Evolutionary conservation across 2,113 vertebrate genomes (phyloP), one percentile per base, ranked within the genome.

Genomic region (Tricholaema leucomelas): DNA sequence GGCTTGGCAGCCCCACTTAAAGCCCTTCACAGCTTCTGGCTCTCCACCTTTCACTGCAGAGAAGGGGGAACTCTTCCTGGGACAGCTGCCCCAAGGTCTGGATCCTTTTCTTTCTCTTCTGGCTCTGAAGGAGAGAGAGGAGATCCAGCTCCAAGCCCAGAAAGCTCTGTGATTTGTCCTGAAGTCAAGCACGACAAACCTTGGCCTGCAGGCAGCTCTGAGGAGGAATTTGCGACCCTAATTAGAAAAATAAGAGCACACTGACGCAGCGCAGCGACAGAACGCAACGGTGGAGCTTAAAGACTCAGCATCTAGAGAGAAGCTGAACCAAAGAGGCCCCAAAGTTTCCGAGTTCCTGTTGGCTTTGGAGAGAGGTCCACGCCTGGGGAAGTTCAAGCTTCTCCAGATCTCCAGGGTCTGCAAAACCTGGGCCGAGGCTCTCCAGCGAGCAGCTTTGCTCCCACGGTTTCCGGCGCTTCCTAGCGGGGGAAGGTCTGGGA

Each of bases 331-430:
- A 90, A 90, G 78, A 95, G 93, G 84, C 87, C 81, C 42, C 81
- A 74, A 92, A 87, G 64, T 88, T 96, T 91, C 92, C 10, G 1
- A 88, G 67, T 80, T 94, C 84, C 92, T 94, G 78, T 90, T 95
- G 92, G 78, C 91, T 94, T 96, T 94, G 72, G 75, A 94, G 65
- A 87, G 33, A 50, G 44, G 77, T 88, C 85, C 71, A 35, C 1
- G 63, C 16, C 42, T 91, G 48, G 52, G 58, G 81, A 94, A 77
- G 88, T 86, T 92, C 82, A 74, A 88, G 84, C 84, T 91, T 85
- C 78, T 95, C 44, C 65, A 85, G 46, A 72, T 93, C 82, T 94
- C 85, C 77, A 64, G 90, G 77, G 81, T 83, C 35, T 91, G 71
- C 50, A 91, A 81, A 95, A 85, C 71, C 76, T 81, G 81, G 0